Percentiles rank a stretch among this genome's conserved stretches.
phyloP scores from a whole-genome alignment of 2,113 vertebrate genomes.

The Axis porcinus region DNA sequence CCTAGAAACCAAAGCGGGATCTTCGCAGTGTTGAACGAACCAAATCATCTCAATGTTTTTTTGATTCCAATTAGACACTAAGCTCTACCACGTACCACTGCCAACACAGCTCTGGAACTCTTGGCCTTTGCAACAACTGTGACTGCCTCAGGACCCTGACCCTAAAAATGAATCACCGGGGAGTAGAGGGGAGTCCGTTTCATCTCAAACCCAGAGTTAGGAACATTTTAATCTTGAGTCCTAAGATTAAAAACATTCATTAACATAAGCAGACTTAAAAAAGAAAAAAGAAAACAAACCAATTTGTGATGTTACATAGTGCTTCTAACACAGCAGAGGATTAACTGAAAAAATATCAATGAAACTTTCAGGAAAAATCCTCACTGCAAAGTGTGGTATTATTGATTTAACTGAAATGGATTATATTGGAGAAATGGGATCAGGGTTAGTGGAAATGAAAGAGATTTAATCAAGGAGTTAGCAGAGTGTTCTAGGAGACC shows the following conservation, averaged over 20 bases:
- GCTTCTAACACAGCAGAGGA: not conserved
- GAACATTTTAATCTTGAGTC: not conserved
- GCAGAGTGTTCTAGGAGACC: not conserved
- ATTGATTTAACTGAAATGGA: not conserved
- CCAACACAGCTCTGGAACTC: not conserved
- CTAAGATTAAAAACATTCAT: not conserved
- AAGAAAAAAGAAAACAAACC: not conserved
- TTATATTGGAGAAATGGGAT: not conserved
- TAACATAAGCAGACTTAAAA: not conserved
- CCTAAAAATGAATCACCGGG: not conserved
- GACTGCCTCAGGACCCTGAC: not conserved
- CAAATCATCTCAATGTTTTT: not conserved
- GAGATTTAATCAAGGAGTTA: not conserved
- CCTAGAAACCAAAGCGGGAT: not conserved
- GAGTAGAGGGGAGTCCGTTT: not conserved
- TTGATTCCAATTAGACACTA: not conserved
- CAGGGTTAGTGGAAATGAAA: not conserved
- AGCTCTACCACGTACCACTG: not conserved
- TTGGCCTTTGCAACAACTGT: not conserved
- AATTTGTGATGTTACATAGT: not conserved
- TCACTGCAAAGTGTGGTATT: not conserved
- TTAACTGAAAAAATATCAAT: not conserved
- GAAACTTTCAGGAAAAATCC: not conserved
- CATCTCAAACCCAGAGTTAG: not conserved
- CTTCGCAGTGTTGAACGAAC: not conserved